Evolutionary conservation across 2,888 invertebrate genomes (phyloP).

Genomic region (Lutraria lutraria): DNA sequence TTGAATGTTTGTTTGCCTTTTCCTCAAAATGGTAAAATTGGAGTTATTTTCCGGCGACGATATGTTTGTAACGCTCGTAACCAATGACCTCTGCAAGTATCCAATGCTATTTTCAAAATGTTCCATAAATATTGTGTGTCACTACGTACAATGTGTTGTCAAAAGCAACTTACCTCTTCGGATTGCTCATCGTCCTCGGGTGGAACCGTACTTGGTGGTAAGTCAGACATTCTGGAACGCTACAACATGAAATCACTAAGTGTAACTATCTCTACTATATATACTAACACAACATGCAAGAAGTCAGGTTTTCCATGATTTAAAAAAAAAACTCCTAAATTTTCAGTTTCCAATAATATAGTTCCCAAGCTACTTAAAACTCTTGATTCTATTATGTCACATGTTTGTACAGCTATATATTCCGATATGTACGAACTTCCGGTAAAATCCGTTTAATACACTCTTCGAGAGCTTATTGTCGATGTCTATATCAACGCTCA

Average conservation of each 20-base stretch:
- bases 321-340: neutral
- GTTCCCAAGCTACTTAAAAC: neutral
- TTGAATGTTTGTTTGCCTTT: no score
- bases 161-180: constrained; percentile 41
- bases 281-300: neutral
- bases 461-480: neutral
- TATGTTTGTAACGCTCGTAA: no score
- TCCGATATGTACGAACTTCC: neutral
- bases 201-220: constrained; percentile 62
- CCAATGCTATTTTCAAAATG: neutral
- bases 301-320: neutral
- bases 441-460: constrained; percentile 15
- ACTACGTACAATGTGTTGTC: neutral
- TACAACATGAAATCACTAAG: constrained; percentile 37
- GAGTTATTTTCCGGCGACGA: no score
- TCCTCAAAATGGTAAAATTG: no score
- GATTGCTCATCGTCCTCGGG: constrained; percentile 49
- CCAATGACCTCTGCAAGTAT: neutral
- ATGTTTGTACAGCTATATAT: neutral
- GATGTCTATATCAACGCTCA: neutral
- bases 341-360: neutral
- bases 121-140: neutral
- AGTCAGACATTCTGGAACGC: constrained; percentile 65
- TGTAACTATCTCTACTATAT: neutral
- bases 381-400: neutral